These are phyloP conservation scores for Onychomys arenicola DNA, from an alignment of 2,797 vertebrate species.

Conservation along the genomic window DNA sequence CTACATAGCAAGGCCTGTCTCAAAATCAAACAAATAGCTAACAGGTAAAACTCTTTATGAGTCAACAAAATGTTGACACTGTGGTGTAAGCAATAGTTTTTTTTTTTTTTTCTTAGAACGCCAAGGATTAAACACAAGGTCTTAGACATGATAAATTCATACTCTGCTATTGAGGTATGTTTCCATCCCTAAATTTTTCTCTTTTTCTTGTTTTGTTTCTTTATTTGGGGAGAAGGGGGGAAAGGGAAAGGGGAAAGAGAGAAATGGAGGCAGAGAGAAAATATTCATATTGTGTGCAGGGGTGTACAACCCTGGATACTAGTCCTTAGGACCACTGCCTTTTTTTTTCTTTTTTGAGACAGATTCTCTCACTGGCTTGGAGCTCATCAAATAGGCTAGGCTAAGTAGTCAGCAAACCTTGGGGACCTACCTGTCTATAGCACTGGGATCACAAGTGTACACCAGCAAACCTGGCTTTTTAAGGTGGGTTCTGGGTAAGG, in stretches of 20 bases:
- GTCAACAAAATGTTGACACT: neutral
- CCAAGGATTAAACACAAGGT: neutral
- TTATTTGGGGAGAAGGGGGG: neutral
- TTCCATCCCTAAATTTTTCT: neutral
- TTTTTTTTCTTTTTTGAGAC: neutral
- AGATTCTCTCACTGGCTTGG: neutral
- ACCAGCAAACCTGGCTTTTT: neutral
- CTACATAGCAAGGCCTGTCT: neutral
- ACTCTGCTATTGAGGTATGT: neutral
- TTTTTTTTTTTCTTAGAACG: neutral
- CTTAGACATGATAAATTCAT: neutral
- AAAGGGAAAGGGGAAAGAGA: neutral
- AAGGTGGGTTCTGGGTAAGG: neutral
- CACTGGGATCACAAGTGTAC: neutral
- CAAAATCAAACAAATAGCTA: slow-evolving; percentile 25
- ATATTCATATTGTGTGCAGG: neutral
- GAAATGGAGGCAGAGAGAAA: neutral
- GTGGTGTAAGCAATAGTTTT: neutral
- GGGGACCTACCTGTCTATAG: neutral
- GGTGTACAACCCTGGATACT: neutral
- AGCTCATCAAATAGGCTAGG: neutral
- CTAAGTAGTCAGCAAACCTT: neutral
- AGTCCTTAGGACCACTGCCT: too few relatives aligned
- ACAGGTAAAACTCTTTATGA: slow-evolving; percentile 25
- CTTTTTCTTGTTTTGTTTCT: neutral